Conservation (phyloP, 1,140 invertebrate genomes). For the Magallana angulata region DNA sequence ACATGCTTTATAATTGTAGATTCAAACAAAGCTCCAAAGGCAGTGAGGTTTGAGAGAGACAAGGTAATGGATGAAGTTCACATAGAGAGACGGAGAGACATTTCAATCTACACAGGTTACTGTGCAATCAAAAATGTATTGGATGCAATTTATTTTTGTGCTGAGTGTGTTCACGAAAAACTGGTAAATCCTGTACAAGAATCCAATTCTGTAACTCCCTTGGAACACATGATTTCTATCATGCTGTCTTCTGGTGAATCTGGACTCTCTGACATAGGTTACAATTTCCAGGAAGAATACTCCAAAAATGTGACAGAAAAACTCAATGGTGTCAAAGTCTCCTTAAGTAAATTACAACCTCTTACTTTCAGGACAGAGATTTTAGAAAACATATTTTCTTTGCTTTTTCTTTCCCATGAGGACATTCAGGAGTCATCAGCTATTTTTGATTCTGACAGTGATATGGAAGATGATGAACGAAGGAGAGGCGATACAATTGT, state of each 20-base stretch:
- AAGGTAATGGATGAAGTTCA: conserved; percentile 53
- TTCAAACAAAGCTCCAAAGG: conserved; percentile 63
- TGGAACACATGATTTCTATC: conserved; percentile 27
- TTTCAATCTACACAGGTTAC: conserved; percentile 73
- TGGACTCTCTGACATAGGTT: conserved; percentile 21
- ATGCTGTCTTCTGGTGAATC: conserved; percentile 7
- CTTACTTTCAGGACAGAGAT: conserved; percentile 79
- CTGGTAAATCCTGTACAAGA: conserved; percentile 67
- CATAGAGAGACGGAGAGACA: conserved; percentile 73
- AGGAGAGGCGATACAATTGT: neutral
- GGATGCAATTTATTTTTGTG: conserved; percentile 73
- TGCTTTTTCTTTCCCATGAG: conserved; percentile 78
- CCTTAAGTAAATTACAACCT: conserved; percentile 75
- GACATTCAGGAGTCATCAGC: conserved; percentile 71
- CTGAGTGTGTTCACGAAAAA: conserved; percentile 64
- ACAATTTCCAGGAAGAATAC: conserved; percentile 68
- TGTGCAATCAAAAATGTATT: conserved; percentile 76
- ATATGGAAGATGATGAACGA: conserved; percentile 58
- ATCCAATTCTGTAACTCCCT: conserved; percentile 40
- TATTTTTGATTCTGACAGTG: conserved; percentile 67
- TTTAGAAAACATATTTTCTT: conserved; percentile 80
- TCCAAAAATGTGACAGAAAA: conserved; percentile 68
- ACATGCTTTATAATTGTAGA: neutral
- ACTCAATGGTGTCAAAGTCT: conserved; percentile 66
- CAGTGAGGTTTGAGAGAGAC: conserved; percentile 67